Percentiles rank a stretch among this genome's conserved stretches.
Conservation (phyloP, 2,888 invertebrate species). For the Cheiracanthium punctorium region DNA sequence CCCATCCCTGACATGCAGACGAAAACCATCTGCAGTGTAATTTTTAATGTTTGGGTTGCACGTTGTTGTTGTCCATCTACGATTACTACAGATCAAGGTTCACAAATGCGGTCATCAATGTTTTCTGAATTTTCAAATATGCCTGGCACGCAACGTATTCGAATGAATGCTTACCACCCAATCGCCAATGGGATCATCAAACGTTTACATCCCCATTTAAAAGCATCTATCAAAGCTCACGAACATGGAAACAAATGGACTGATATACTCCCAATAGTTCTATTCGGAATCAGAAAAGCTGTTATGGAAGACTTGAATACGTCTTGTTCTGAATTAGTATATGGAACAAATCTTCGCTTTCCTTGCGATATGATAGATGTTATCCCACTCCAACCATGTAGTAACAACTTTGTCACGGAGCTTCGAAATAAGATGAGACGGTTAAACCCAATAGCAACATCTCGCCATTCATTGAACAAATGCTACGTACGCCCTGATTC, state of each 20-base stretch:
- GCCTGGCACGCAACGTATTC: not conserved
- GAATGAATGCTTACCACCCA: constrained; percentile 16
- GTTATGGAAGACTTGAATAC: not conserved
- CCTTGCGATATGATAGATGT: constrained; percentile 14
- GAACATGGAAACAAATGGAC: not conserved
- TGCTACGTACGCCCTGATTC: too few relatives aligned
- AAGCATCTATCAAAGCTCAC: not conserved
- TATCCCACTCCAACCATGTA: not conserved
- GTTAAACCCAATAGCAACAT: constrained; percentile 17
- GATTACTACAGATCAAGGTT: constrained; percentile 5
- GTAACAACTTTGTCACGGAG: not conserved
- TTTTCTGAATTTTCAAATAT: not conserved
- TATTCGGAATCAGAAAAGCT: constrained; percentile 27
- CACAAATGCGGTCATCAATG: not conserved
- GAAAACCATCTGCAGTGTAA: not conserved
- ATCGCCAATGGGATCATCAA: constrained; percentile 12
- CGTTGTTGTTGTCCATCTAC: constrained; percentile 3
- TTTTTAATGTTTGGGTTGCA: not conserved
- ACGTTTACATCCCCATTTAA: constrained; percentile 12
- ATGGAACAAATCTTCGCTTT: constrained; percentile 1
- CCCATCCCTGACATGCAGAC: not conserved
- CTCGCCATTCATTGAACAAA: too few relatives aligned
- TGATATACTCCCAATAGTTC: not conserved
- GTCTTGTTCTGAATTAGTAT: constrained; percentile 22
- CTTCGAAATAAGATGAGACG: constrained; percentile 7